Evolutionary conservation across 2,888 invertebrate genomes (phyloP), one percentile per base, ranked within the genome.

Genomic region (Aphodius granarius): DNA sequence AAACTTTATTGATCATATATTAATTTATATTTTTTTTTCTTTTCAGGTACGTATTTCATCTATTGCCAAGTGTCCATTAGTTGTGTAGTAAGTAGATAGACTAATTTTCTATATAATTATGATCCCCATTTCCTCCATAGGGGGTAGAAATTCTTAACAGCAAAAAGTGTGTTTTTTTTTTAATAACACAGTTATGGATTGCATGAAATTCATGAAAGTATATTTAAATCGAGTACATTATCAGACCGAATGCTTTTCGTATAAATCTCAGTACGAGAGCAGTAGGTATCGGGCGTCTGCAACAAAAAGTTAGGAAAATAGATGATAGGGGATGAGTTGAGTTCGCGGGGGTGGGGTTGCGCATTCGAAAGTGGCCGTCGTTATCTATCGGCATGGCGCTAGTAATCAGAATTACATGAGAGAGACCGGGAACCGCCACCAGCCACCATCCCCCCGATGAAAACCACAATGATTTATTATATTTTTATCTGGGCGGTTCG

Each of bases 391-490:
- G 79, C 80, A 78, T 73, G 68, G 78, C 68, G 80, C 68, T n/a
- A 76, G 79, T 80, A 81, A 81, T 81, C 81, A 79, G 81, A 80
- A 75, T 81, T 86, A 78, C 84, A 83, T 80, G 79, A 84, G 76
- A 85, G 86, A 81, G 79, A 83, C 22, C 66, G 72, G 16, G 79
- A 78, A 74, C 77, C 62, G 71, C 23, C 72, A 75, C 21, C 73
- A 19, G 73, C 72, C 23, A 75, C 43, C 43, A 43, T 73, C 72
- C 71, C 76, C 71, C 77, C 80, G 81, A 84, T 83, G 83, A 82
- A 85, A 83, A 83, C 83, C 84, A 84, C 85, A 85, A 86, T 86
- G 86, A 86, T 86, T 86, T 86, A 86, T 86, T 85, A 76, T 86
- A 76, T 86, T 86, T 86, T 86, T 86, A 86, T 86, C 86, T 85